Evolutionary conservation across 2,797 vertebrate genomes (phyloP), one percentile per base, ranked within the genome.

Genomic region (Propithecus perrieri): DNA sequence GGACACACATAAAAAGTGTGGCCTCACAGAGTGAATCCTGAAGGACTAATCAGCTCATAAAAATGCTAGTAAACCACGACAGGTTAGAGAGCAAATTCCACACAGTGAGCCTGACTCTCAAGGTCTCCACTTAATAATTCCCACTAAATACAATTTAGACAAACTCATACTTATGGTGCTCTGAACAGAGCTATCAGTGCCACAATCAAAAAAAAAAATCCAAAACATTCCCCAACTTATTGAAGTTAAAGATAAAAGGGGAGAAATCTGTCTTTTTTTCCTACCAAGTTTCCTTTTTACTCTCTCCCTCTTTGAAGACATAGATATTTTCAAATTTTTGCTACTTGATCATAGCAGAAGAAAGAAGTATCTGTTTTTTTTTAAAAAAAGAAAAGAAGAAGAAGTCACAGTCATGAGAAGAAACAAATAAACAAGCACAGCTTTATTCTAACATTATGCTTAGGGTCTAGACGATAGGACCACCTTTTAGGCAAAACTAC

Each of bases 41-140:
- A 96, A 43, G 87, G 50, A 76, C 93, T 87, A 96, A 97, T 94
- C 72, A 92, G 48, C 90, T 86, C 91, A 88, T 86, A 91, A 97
- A 96, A 97, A 91, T 93, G 86, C 76, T 92, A 69, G 86, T 86
- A 94, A 91, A 95, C 63, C 63, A 94, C 1, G 38, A 48, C 59
- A 95, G 93, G 89, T 96, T 96, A 97, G 84, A 80, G 89, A 97
- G 80, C 88, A 97, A 97, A 97, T 95, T 97, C 96, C 90, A 97
- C 67, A 93, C 14, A n/a, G 28, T 38, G 3, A 95, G 80, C 41
- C 91, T 94, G 57, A 90, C 74, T 97, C 71, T 95, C 93, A 95
- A 92, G 81, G 81, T 92, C 95, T 94, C 88, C 35, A 57, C 79
- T 92, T 92, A 96, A 86, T 93, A 95, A 97, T 33, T 67, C 90